Evolutionary conservation across 2,113 vertebrate genomes (phyloP).

Genomic region (Boulengeromyrus knoepffleri): DNA sequence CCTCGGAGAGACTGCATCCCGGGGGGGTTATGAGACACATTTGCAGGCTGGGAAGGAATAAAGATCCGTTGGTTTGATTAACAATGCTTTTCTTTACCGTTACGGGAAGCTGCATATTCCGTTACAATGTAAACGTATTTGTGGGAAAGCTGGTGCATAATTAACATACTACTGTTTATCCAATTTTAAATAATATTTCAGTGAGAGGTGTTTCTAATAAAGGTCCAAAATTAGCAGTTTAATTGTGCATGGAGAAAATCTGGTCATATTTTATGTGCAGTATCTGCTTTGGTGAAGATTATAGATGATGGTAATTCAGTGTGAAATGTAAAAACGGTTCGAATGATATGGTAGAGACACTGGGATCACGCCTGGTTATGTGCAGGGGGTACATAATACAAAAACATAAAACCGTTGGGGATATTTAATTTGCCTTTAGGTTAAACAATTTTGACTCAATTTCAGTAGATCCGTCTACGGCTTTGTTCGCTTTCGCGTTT

Average conservation of each 20-base stretch:
- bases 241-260: not conserved
- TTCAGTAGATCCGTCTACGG: not conserved
- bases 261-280: not conserved
- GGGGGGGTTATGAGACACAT: not conserved
- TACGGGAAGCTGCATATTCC: not conserved
- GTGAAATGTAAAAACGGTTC: not conserved
- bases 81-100: not conserved
- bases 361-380: not conserved
- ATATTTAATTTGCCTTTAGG: not conserved
- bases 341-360: not conserved
- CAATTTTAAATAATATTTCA: not conserved
- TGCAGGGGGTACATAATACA: not conserved
- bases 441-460: not conserved
- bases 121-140: not conserved
- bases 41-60: not conserved
- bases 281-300: not conserved
- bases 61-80: not conserved
- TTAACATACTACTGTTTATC: not conserved
- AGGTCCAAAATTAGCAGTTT: not conserved
- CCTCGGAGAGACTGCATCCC: not conserved
- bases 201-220: not conserved
- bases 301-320: not conserved
- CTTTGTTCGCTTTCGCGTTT: not conserved
- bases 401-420: not conserved
- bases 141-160: not conserved